These are phyloP conservation scores for Aphodius granarius DNA, from an alignment of 2,888 invertebrate species.

Conservation along the genomic window DNA sequence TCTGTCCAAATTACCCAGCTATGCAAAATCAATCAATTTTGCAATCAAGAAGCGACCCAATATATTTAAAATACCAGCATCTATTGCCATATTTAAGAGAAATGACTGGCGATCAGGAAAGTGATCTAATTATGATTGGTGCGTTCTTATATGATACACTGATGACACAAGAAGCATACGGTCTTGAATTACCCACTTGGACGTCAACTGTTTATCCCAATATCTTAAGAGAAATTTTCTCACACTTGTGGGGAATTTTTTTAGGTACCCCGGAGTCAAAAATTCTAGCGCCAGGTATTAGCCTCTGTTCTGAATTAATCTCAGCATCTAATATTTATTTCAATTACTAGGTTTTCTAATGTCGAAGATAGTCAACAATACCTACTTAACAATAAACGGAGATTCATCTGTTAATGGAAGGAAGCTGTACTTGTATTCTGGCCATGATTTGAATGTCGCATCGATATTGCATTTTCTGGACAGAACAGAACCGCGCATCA, in stretches of 20 bases:
- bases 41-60: not conserved
- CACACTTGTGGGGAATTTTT: slow-evolving; percentile 47
- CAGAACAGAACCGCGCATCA: slow-evolving; percentile 51
- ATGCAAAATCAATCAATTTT: not conserved
- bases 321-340: not conserved
- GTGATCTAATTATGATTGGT: slow-evolving; percentile 1
- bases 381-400: slow-evolving; percentile 15
- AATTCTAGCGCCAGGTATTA: slow-evolving; percentile 37
- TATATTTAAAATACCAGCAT: not conserved
- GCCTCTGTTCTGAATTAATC: not conserved
- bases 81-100: slow-evolving; percentile 9
- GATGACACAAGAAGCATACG: slow-evolving; percentile 39
- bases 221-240: slow-evolving; percentile 43
- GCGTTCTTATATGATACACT: slow-evolving; percentile 4
- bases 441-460: slow-evolving; percentile 60
- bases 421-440: slow-evolving; percentile 50
- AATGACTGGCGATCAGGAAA: slow-evolving; percentile 8
- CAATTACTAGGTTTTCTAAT: slow-evolving; percentile 21
- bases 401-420: slow-evolving; percentile 1
- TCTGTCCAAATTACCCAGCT: slow-evolving; percentile 8
- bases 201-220: slow-evolving; percentile 45
- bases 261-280: slow-evolving; percentile 43
- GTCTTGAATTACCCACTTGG: slow-evolving; percentile 52
- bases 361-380: slow-evolving; percentile 21
- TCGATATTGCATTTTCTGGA: slow-evolving; percentile 52